Base-by-base conservation (phyloP, 2,113 vertebrate genomes). In the Bagarius yarrelli region DNA sequence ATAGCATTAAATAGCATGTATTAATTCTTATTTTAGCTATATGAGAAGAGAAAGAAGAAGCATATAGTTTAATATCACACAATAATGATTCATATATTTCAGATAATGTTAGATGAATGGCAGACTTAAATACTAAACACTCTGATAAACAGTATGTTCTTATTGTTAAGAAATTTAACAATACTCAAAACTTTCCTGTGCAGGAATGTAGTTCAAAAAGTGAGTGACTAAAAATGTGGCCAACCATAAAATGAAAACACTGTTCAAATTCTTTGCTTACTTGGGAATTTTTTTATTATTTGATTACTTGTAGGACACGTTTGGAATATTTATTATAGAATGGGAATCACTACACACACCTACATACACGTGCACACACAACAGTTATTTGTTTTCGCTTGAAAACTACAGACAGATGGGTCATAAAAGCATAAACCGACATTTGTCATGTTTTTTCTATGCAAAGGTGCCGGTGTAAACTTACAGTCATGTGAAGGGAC, bases 401-500 rank as follows among this genome's bases (percentile, higher is more conserved):
- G n/a, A 79, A 69, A 79, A 23, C 25, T 71, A 80, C 59, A 32
- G 21, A 36, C 11, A 44, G 66, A 44, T 11, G 55, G 12, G 36
- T 15, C 36, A 25, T 50, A 23, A 21, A 21, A 40, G 21, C 64
- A 67, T 40, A 5, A 67, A 40, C 34, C 23, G 34, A 67, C 9
- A 40, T 40, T 63, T 47, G 44, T 47, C 5, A 47, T 47, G 19
- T 16, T 81, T 82, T 84, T 76, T 81, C 34, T 77, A 25, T 77
- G 9, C 27, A 60, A 80, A 99, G 98, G 96, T 18, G 96, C 95
- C 34, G 94, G 96, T 79, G 94, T 99, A 88, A 97, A 98, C 85
- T 95, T 95, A 8, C 95, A 98, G 90, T 95, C 96, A 34, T 96
- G 95, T 47, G 96, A 99, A 40, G 92, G 91, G 0, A 90, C 93